These are phyloP conservation scores for Xenotilapia longispinis DNA, from an alignment of 2,113 vertebrate species.

Conservation along the genomic window DNA sequence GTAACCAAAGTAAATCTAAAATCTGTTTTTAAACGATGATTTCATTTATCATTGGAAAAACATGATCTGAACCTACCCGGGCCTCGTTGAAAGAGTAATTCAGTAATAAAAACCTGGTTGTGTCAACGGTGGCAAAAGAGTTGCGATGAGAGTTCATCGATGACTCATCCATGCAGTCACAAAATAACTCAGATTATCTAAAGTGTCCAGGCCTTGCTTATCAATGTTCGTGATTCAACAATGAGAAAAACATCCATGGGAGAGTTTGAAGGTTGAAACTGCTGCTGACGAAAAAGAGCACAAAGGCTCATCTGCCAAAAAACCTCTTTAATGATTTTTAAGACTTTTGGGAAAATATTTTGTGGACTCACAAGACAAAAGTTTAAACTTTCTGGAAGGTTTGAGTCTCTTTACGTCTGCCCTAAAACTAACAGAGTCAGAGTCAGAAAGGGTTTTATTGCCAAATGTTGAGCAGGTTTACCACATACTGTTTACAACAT, in stretches of 20 bases:
- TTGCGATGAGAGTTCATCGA: neutral
- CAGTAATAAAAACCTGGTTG: neutral
- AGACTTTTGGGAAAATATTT: neutral
- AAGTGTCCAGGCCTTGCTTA: neutral
- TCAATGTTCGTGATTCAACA: neutral
- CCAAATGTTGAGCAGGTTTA: neutral
- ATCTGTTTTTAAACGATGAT: neutral
- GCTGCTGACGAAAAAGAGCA: rapidly evolving
- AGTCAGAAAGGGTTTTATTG: neutral
- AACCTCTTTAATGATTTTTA: neutral
- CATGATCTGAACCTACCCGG: neutral
- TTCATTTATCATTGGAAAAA: neutral
- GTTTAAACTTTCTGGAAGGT: rapidly evolving
- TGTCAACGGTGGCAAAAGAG: neutral
- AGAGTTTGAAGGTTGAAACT: rapidly evolving
- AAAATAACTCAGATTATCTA: neutral
- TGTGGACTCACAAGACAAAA: neutral
- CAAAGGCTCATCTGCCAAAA: neutral
- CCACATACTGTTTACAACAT: too few species aligned
- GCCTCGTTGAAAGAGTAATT: neutral
- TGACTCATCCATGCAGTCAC: neutral
- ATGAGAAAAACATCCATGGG: neutral
- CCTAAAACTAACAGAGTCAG: neutral
- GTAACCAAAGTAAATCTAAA: neutral
- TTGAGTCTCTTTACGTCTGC: neutral